Evolutionary conservation across 1,140 invertebrate genomes (phyloP).

Genomic region (Ceratoteleas bidentatus): DNA sequence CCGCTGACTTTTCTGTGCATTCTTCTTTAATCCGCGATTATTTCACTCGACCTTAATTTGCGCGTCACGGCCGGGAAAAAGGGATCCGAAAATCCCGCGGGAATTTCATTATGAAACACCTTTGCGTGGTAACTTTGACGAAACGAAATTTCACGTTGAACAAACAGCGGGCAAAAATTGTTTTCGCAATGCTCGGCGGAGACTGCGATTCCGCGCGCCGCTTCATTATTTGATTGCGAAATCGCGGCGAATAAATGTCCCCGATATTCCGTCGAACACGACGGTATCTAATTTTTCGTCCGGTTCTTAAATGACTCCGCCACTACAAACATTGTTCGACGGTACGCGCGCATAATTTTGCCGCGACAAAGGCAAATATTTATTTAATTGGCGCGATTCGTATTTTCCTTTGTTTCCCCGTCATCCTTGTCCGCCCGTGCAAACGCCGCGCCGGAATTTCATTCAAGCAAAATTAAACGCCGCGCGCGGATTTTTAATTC

Average conservation of each 20-base stretch:
- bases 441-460: conserved; percentile 11
- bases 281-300: neutral
- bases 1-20: neutral
- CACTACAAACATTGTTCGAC: conserved; percentile 12
- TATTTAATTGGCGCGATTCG: conserved; percentile 9
- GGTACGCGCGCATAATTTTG: neutral
- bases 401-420: conserved; percentile 33
- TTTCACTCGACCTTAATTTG: conserved; percentile 8
- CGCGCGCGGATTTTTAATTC: conserved; percentile 1
- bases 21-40: conserved; percentile 9
- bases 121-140: too few relatives aligned
- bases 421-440: conserved; percentile 10
- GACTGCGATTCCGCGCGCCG: too few relatives aligned
- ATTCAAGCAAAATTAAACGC: conserved; percentile 15
- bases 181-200: too few relatives aligned
- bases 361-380: conserved; percentile 13
- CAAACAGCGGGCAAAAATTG: too few relatives aligned
- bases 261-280: too few relatives aligned
- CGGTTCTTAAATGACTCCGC: neutral
- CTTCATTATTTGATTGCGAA: too few relatives aligned
- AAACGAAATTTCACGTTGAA: too few relatives aligned
- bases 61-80: neutral
- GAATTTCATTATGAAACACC: neutral
- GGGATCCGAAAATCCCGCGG: neutral
- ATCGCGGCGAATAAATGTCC: too few relatives aligned